Evolutionary conservation across 2,797 vertebrate species (phyloP).

Genomic region (Limnodromus scolopaceus): DNA sequence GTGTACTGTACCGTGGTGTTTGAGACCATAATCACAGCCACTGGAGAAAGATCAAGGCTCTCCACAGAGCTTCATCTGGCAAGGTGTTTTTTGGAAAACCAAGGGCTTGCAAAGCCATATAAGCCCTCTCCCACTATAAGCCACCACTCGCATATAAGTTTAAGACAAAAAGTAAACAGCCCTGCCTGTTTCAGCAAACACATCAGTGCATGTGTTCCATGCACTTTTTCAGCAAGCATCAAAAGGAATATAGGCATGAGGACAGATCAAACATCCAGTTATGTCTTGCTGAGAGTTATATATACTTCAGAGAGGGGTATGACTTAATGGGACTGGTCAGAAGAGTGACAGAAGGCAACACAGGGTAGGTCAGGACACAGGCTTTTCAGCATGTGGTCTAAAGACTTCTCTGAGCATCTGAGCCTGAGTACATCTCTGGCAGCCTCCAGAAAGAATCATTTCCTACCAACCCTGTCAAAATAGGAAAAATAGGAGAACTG

Average conservation of each 20-base stretch:
- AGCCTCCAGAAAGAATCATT: background rate
- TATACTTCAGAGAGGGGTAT: background rate
- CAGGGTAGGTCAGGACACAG: slow-evolving; percentile 1
- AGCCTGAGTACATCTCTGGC: background rate
- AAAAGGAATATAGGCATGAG: background rate
- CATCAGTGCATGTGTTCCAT: background rate
- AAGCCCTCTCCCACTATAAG: background rate
- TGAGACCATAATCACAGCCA: background rate
- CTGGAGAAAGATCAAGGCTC: background rate
- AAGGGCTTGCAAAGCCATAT: rapidly evolving
- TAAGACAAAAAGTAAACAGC: background rate
- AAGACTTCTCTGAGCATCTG: background rate
- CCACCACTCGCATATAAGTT: rapidly evolving
- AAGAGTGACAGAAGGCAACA: slow-evolving; percentile 30
- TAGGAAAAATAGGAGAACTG: background rate
- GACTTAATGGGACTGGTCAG: background rate
- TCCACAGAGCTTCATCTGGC: background rate
- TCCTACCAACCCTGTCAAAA: background rate
- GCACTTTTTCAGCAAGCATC: background rate
- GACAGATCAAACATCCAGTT: background rate
- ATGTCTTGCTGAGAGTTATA: background rate
- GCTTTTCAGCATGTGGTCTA: background rate
- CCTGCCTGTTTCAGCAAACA: background rate
- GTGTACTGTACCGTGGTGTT: background rate
- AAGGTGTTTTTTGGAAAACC: background rate